Evolutionary conservation across 2,888 invertebrate species (phyloP), one percentile per base, ranked within the genome.

Genomic region (Philopedon plagiatum): DNA sequence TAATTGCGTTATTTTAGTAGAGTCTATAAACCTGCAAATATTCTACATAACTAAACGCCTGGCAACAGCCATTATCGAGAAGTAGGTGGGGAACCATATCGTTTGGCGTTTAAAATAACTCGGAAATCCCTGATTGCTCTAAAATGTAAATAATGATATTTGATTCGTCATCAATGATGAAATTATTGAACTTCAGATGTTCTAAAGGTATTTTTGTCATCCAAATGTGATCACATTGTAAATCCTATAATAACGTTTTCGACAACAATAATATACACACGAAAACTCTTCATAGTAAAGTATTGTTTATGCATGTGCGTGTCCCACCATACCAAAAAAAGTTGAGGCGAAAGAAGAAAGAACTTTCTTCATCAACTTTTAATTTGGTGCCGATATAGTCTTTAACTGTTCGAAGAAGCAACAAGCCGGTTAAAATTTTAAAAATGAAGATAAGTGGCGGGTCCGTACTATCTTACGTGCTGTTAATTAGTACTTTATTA

Each of bases 311-410:
- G 18, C 61, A 29, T 54, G 29, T 13, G 54, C 37, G 32, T 46
- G 61, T 61, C 68, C 68, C 68, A 68, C 68, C 68, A 68, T n/a
- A 51, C 26, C 19, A 68, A 61, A 56, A 67, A 61, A 68, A 54
- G 32, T 34, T 57, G 21, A 21, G 34, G 21, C 34, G 60, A 51
- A 67, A 67, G 41, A 73, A 61, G 60, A 75, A 66, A 26, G 61
- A 64, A 46, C 58, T 61, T 67, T 73, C 71, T 71, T 75, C 73
- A 57, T 29, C 37, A 46, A 58, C 39, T 60, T 62, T 69, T 56
- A 41, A 68, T 41, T 37, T 61, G 13, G 8, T 39, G 15, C 26
- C 26, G n/a, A n/a, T 19, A 70, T 67, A 68, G 68, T 68, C 60
- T 68, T 68, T 26, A 68, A 26, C 39, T 23, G 39, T 66, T 29